Percentiles rank a stretch among this genome's conserved stretches.
Conservation (phyloP, 2,888 invertebrate genomes). For the Carabus problematicus region DNA sequence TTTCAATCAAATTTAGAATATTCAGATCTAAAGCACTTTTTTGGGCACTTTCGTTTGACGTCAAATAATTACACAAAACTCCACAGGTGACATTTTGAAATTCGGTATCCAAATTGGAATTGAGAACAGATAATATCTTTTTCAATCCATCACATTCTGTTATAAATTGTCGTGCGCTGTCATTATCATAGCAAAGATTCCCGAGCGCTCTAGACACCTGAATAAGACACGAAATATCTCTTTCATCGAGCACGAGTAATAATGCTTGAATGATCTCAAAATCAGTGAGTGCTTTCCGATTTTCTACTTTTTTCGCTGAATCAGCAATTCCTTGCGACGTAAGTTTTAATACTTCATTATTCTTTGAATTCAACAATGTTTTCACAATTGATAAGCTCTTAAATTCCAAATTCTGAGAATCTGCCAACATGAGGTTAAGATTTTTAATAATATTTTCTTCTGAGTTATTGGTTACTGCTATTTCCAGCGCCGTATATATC, state of each 20-base stretch:
- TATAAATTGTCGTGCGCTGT: conserved; percentile 68
- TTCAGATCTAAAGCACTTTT: conserved; percentile 66
- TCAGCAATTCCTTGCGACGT: conserved; percentile 80
- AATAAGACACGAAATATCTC: conserved; percentile 64
- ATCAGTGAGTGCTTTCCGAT: conserved; percentile 74
- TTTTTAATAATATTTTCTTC: conserved; percentile 60
- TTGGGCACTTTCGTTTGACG: conserved; percentile 74
- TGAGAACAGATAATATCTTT: conserved; percentile 51
- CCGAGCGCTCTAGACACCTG: conserved; percentile 85
- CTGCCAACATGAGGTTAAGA: conserved; percentile 60
- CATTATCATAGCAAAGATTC: conserved; percentile 89
- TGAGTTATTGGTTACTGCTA: conserved; percentile 43
- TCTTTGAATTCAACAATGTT: conserved; percentile 59
- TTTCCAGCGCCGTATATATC: conserved; percentile 31
- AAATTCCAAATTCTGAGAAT: conserved; percentile 61
- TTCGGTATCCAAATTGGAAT: conserved; percentile 47
- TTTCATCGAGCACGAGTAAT: conserved; percentile 63
- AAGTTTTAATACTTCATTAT: conserved; percentile 63
- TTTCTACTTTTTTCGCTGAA: conserved; percentile 78
- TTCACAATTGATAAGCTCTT: conserved; percentile 61
- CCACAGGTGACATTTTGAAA: conserved; percentile 70
- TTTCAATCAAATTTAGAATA: conserved; percentile 63
- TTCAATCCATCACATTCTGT: conserved; percentile 54
- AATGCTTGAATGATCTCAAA: conserved; percentile 67
- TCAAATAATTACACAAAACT: conserved; percentile 79